These are phyloP conservation scores for Protobothrops mucrosquamatus DNA, from an alignment of 2,113 vertebrate species.

Conservation along the genomic window DNA sequence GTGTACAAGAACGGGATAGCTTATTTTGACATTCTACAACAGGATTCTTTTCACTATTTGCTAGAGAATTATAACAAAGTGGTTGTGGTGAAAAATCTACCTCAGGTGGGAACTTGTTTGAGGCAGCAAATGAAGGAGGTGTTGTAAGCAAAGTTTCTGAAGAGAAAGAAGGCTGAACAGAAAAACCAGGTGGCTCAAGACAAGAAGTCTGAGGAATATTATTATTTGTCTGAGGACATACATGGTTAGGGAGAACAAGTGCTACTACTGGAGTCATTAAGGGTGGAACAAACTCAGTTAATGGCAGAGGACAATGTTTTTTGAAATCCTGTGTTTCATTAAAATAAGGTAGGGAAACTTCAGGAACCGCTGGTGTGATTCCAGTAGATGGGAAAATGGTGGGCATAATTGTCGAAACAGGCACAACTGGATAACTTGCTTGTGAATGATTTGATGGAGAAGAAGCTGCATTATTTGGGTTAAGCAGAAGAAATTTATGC, in stretches of 20 bases:
- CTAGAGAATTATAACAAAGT: conserved; percentile 65
- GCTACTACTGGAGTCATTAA: conserved; percentile 83
- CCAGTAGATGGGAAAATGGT: conserved; percentile 72
- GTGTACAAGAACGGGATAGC: conserved; percentile 73
- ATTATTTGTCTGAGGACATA: conserved; percentile 71
- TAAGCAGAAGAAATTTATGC: conserved; percentile 74
- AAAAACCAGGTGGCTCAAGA: conserved; percentile 66
- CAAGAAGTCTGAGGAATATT: conserved; percentile 69
- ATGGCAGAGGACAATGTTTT: conserved; percentile 62
- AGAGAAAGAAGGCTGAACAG: conserved; percentile 57
- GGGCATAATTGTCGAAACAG: conserved; percentile 80
- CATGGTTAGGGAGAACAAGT: conserved; percentile 81
- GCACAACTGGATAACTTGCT: conserved; percentile 76
- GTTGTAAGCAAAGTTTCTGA: conserved; percentile 63
- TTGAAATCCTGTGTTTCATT: conserved; percentile 66
- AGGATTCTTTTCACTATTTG: conserved; percentile 60
- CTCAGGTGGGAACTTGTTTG: conserved; percentile 63
- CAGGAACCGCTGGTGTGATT: conserved; percentile 52
- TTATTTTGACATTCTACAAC: conserved; percentile 58
- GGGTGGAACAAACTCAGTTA: conserved; percentile 71
- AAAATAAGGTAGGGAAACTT: conserved; percentile 65
- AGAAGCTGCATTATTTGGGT: conserved; percentile 86
- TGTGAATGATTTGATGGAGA: conserved; percentile 82
- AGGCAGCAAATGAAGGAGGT: conserved; percentile 65
- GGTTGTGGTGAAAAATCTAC: conserved; percentile 53